These are phyloP conservation scores for Syngnathus scovelli DNA, from an alignment of 2,113 vertebrate species.

Conservation along the genomic window DNA sequence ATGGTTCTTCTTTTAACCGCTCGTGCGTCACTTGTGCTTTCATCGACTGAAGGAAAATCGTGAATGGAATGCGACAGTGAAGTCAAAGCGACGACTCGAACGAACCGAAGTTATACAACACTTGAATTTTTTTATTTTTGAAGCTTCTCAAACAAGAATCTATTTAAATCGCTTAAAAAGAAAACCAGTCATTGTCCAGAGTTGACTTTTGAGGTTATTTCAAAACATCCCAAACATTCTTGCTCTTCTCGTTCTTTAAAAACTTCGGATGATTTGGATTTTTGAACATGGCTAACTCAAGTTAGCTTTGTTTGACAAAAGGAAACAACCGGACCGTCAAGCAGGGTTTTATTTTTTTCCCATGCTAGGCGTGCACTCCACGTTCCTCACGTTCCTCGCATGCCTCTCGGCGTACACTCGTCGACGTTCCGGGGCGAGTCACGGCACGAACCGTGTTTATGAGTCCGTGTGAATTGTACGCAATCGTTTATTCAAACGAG, in stretches of 20 bases:
- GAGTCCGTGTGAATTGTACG: conserved; percentile 17
- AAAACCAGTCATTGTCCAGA: not conserved
- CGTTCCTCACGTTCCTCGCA: not conserved
- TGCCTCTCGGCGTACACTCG: not conserved
- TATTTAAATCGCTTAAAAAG: not conserved
- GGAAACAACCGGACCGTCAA: not conserved
- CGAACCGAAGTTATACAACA: not conserved
- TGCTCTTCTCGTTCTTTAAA: not conserved
- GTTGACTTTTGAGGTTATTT: too few relatives aligned
- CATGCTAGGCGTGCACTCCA: not conserved
- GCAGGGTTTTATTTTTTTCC: not conserved
- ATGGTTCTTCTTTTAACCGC: conserved; percentile 2
- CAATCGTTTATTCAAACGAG: not conserved
- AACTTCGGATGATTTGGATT: not conserved
- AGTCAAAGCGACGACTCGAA: conserved; percentile 9
- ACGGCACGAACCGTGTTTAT: conserved; percentile 6
- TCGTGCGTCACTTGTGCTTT: not conserved
- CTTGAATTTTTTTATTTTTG: not conserved
- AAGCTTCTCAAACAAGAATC: not conserved
- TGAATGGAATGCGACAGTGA: conserved; percentile 31
- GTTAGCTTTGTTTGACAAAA: too few relatives aligned
- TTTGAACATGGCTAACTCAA: not conserved
- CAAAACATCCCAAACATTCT: not conserved
- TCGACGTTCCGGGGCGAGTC: not conserved
- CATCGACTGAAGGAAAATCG: conserved; percentile 15